phyloP scores from a whole-genome alignment of 2,797 vertebrate species.

The Tokudaia muenninki region DNA sequence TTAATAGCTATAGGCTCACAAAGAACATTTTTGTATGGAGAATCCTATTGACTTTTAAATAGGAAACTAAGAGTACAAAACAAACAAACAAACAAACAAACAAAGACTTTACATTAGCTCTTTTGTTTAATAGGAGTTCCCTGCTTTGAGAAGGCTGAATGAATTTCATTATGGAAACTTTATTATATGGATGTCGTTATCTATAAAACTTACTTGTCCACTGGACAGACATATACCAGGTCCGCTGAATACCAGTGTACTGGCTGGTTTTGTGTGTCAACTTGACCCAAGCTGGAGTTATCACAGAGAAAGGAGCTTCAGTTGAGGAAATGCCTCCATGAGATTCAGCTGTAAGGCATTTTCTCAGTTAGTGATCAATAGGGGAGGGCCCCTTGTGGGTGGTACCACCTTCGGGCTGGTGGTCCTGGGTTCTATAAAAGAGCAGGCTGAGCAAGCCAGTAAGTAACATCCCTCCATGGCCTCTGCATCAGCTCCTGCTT shows the following conservation, averaged over 20 bases:
- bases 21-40: not conserved
- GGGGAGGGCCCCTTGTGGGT: too few species aligned
- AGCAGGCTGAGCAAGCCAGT: too few species aligned
- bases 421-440: too few species aligned
- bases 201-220: not conserved
- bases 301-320: too few species aligned
- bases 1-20: not conserved
- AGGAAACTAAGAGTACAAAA: not conserved
- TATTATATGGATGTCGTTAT: not conserved
- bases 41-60: not conserved
- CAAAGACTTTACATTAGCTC: conserved; percentile 13
- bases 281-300: too few species aligned
- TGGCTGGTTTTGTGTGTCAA: too few species aligned
- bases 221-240: not conserved
- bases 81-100: not conserved
- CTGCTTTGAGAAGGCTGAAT: conserved; percentile 26
- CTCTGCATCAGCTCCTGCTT: too few species aligned
- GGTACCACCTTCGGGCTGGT: too few species aligned
- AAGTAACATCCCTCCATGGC: too few species aligned
- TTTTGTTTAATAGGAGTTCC: not conserved
- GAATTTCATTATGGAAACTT: not conserved
- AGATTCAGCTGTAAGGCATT: too few species aligned
- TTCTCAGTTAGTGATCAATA: too few species aligned
- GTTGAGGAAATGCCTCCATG: too few species aligned
- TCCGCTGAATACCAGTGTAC: not conserved